phyloP scores from a whole-genome alignment of 2,113 vertebrate species.

The Marcusenius ussheri region DNA sequence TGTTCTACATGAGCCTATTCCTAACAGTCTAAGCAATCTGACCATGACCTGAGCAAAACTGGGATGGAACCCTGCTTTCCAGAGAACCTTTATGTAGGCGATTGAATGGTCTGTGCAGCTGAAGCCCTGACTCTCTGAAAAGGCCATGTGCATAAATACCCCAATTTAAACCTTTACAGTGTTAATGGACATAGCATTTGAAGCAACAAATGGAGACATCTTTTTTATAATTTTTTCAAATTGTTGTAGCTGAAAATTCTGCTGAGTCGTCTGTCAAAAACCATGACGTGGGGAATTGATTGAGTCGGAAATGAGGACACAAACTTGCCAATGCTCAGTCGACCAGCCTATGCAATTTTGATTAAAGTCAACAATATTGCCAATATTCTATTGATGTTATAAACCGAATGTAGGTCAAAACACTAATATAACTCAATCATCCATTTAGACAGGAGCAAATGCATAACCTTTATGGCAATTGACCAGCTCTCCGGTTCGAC shows the following conservation, averaged over 20 bases:
- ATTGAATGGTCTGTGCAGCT: background rate
- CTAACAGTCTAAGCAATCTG: background rate
- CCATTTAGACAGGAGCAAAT: constrained; percentile 51
- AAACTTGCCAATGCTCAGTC: constrained; percentile 44
- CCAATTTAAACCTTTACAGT: background rate
- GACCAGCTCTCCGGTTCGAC: constrained; percentile 55
- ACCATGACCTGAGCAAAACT: background rate
- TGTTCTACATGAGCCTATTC: background rate
- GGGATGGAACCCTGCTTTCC: background rate
- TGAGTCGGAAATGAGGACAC: constrained; percentile 62
- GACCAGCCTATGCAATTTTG: constrained; percentile 58
- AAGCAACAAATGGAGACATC: background rate
- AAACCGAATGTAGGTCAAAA: constrained; percentile 65
- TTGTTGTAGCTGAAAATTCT: background rate
- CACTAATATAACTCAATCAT: constrained; percentile 59
- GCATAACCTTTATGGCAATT: constrained; percentile 55
- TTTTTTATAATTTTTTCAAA: background rate
- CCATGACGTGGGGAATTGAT: constrained; percentile 45
- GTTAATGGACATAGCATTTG: background rate
- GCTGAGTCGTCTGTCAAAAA: background rate
- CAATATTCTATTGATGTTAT: constrained; percentile 58
- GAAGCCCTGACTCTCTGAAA: background rate
- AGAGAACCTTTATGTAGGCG: background rate
- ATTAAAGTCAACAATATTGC: constrained; percentile 64
- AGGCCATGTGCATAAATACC: background rate